phyloP scores from a whole-genome alignment of 2,113 vertebrate genomes.

The Oriolus oriolus region DNA sequence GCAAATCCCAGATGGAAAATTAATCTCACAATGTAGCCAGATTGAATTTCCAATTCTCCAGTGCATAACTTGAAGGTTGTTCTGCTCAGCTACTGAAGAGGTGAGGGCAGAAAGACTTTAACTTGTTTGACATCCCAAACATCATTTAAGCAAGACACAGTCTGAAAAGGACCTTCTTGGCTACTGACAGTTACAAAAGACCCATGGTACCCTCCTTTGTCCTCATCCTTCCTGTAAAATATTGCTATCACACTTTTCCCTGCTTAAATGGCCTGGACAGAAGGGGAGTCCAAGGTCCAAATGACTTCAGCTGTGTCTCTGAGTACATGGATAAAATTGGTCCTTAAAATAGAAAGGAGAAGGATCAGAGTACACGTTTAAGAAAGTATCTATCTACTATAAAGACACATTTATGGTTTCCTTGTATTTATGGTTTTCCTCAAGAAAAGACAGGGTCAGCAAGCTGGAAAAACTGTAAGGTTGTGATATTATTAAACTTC shows the following conservation, averaged over 20 bases:
- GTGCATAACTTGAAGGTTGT: slow-evolving; percentile 24
- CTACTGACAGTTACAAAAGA: background rate
- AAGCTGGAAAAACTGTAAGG: background rate
- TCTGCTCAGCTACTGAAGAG: slow-evolving; percentile 42
- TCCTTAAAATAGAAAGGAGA: slow-evolving; percentile 54
- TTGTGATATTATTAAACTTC: background rate
- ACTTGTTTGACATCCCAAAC: slow-evolving; percentile 16
- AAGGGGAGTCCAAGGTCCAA: slow-evolving; percentile 34
- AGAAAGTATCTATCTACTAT: background rate
- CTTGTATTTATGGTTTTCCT: slow-evolving; percentile 42
- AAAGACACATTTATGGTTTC: slow-evolving; percentile 37
- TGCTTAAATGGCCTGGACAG: slow-evolving; percentile 2
- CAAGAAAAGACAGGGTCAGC: slow-evolving; percentile 8
- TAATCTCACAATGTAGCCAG: slow-evolving; percentile 54
- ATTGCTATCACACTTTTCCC: background rate
- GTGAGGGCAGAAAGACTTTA: slow-evolving; percentile 11
- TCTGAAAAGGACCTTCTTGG: background rate
- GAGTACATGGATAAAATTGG: background rate
- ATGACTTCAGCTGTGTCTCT: slow-evolving; percentile 38
- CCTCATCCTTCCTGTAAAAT: slow-evolving; percentile 23
- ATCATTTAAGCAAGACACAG: background rate
- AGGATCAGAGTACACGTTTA: background rate
- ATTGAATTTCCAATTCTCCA: slow-evolving; percentile 65
- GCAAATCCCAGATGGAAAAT: slow-evolving; percentile 73
- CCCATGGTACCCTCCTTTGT: background rate